Conservation (phyloP, 2,113 vertebrate genomes). For the Oncorhynchus mykiss region DNA sequence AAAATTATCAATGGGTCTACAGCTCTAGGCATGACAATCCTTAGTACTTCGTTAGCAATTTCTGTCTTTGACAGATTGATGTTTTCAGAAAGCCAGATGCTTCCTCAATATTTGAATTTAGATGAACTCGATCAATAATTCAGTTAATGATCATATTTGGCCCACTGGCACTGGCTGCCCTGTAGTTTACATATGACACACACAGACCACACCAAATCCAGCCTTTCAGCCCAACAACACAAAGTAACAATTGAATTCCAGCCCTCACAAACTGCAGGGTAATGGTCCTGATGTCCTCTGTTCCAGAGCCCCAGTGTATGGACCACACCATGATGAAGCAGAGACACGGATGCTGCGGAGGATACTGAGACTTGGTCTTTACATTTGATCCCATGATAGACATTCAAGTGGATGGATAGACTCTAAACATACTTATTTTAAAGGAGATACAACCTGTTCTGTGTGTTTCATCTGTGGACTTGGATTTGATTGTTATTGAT, state of each 20-base stretch:
- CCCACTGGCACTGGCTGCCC: not conserved
- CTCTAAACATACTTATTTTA: not conserved
- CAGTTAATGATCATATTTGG: not conserved
- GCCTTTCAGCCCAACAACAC: slow-evolving; percentile 15
- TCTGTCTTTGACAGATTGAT: not conserved
- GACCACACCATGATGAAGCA: not conserved
- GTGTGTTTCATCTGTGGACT: not conserved
- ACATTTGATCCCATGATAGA: not conserved
- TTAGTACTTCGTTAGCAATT: no score
- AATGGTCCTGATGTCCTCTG: not conserved
- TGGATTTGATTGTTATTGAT: not conserved
- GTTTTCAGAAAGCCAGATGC: not conserved
- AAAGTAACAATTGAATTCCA: slow-evolving; percentile 27
- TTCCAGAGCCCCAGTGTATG: not conserved
- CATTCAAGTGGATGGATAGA: not conserved
- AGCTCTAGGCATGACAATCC: no score
- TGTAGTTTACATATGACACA: slow-evolving; percentile 16
- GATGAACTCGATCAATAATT: not conserved
- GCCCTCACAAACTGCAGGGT: slow-evolving; percentile 6
- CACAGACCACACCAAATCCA: slow-evolving; percentile 2
- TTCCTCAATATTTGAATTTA: not conserved
- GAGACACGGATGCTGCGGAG: not conserved
- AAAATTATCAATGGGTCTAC: no score
- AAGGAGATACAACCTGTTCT: not conserved
- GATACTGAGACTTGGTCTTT: not conserved